Evolutionary conservation across 2,797 vertebrate species (phyloP), one percentile per base, ranked within the genome.

Genomic region (Enteromius radiatus): DNA sequence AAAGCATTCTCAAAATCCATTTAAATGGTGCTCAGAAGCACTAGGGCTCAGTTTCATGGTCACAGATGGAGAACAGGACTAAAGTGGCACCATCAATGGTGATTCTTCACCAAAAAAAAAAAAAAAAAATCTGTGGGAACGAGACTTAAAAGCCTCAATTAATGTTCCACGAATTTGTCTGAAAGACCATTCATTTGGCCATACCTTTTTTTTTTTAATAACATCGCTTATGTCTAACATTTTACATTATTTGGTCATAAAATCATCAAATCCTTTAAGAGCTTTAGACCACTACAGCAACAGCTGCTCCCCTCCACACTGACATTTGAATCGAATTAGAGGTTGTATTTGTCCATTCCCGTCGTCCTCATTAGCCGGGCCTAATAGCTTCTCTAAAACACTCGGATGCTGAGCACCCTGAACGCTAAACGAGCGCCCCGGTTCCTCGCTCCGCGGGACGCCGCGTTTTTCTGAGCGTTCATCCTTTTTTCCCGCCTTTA

Each of bases 301-400:
- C 80, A 92, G 90, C 85, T 88, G 89, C 88, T 90, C 91, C 89
- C 90, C 89, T 89, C 89, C 84, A 84, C 90, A 87, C 77, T 93
- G 92, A 92, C 92, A 94, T 94, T 95, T 94, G 87, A 91, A 88
- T 90, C 82, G 88, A 94, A 92, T 90, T 89, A 90, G 87, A 92
- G 90, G 89, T 86, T 86, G 78, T 86, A 86, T 93, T 88, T 91
- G 84, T 89, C 89, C 87, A 91, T 89, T 79, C 75, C 88, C 89
- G 91, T 91, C 90, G 90, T 91, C 90, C 91, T 93, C 92, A 94
- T 93, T 93, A 92, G 91, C 87, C 52, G 73, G 85, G 59, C 90
- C 91, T 93, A 95, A 95, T 92, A 88, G 92, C 91, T 86, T 85
- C 86, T 83, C 83, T 87, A 88, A 85, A 93, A 89, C 88, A 84